Evolutionary conservation across 37 sponge, comb jelly and placozoan genomes (phyloP).

Genomic region (Agelas oroides): DNA sequence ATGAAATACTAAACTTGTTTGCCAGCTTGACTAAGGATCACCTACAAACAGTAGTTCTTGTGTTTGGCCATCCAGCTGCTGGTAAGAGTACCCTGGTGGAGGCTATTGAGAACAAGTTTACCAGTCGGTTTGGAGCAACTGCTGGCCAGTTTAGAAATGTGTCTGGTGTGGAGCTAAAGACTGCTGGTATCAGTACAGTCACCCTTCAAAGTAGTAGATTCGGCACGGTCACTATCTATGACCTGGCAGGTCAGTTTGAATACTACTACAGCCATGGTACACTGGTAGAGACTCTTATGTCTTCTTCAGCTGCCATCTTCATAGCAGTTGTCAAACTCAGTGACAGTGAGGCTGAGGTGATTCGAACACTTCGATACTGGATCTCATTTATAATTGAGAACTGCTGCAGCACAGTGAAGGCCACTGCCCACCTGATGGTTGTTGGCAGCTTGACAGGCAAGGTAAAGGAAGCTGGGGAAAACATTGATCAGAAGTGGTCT

Average conservation of each 20-base stretch:
- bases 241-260: constrained; percentile 48
- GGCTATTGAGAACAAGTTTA: background rate
- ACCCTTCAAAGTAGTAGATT: background rate
- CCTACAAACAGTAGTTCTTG: background rate
- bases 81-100: constrained; percentile 52
- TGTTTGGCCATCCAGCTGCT: constrained; percentile 28
- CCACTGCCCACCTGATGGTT: constrained; percentile 33
- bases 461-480: background rate
- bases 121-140: too few relatives aligned
- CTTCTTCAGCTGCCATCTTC: constrained; percentile 20
- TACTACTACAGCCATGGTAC: constrained; percentile 46
- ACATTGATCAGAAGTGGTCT: too few relatives aligned
- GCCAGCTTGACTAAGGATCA: background rate
- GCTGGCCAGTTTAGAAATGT: background rate
- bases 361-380: constrained; percentile 22
- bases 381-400: constrained; percentile 17
- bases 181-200: constrained; percentile 44
- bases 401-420: background rate
- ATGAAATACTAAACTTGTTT: too few relatives aligned
- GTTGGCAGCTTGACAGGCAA: constrained; percentile 26
- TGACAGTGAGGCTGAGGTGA: constrained; percentile 7
- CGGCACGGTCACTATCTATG: constrained; percentile 32
- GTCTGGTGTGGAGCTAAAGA: background rate
- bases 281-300: constrained; percentile 8
- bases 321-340: constrained; percentile 28